Percentiles rank a stretch among this genome's conserved stretches.
Evolutionary conservation across 2,888 invertebrate genomes (phyloP).

Genomic region (Cerceris ruficornis): DNA sequence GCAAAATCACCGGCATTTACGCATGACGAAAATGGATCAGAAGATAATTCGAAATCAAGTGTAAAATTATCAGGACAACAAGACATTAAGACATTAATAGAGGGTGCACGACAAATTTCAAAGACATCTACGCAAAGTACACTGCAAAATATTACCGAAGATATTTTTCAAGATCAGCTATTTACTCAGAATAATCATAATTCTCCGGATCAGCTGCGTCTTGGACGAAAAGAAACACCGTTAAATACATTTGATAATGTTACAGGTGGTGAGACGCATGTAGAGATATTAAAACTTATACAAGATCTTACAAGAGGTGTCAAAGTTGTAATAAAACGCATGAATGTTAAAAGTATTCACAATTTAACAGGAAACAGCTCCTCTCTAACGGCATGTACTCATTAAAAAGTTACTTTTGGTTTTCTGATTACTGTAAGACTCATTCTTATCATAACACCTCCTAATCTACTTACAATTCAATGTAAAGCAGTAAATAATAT

Average conservation of each 20-base stretch:
- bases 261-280: slow-evolving; percentile 55
- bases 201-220: slow-evolving; percentile 24
- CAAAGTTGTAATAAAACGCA: slow-evolving; percentile 75
- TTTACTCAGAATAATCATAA: slow-evolving; percentile 50
- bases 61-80: background rate
- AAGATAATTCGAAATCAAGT: background rate
- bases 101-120: slow-evolving; percentile 21
- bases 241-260: slow-evolving; percentile 6
- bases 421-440: background rate
- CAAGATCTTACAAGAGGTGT: slow-evolving; percentile 76
- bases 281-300: slow-evolving; percentile 77
- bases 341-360: slow-evolving; percentile 68
- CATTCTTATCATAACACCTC: slow-evolving; percentile 4
- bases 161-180: slow-evolving; percentile 58
- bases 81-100: slow-evolving; percentile 14
- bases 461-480: slow-evolving; percentile 5
- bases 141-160: slow-evolving; percentile 62
- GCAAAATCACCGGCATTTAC: background rate
- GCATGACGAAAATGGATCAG: background rate
- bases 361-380: slow-evolving; percentile 47
- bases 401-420: slow-evolving; percentile 11
- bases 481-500: background rate
- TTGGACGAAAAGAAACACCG: slow-evolving; percentile 38
- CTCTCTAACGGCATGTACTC: slow-evolving; percentile 31
- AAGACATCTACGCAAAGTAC: slow-evolving; percentile 17